Evolutionary conservation across 2,888 invertebrate species (phyloP), one percentile per base, ranked within the genome.

Genomic region (Chrysodeixis includens): DNA sequence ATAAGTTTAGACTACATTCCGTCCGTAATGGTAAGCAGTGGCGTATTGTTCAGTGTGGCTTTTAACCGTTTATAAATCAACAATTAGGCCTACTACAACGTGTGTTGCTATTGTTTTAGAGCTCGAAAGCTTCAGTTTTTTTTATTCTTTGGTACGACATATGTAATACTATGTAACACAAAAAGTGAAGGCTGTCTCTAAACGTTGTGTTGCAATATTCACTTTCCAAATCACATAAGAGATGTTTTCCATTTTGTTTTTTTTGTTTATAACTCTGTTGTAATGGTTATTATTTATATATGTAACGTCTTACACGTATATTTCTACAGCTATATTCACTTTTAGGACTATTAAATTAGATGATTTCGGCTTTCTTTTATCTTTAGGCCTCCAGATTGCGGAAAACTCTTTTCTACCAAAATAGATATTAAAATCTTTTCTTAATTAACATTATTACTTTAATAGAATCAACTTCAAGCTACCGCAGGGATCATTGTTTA

Each of bases 1-100:
- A 88, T 87, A 89, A 89, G 90, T 91, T 90, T 88, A 90, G 86
- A 88, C 90, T 91, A 92, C 91, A 93, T 92, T 93, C 92, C 90
- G 86, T 72, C 80, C 81, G 86, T 86, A 89, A 88, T 87, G 84
- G 85, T 83, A 78, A 79, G 85, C 84, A 78, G 85, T 84, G 83
- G 79, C 78, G 82, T 90, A 90, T 89, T 88, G 89, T 87, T 86
- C 85, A 78, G 70, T 74, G 83, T 82, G 85, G 83, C 82, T 85
- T 83, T 78, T 82, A 82, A 86, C 80, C 80, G 82, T 84, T 83
- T 84, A 81, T 84, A 85, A 86, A 87, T 86, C 79, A 88, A 84
- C 82, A 85, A 84, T 84, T 86, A 86, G 78, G 71, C 56, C 64
- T 70, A 58, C 57, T 61, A 62, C 35, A 55, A 14, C 52, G 49